Base-by-base conservation (phyloP, 2,797 vertebrate genomes). In the Malurus leucopterus region DNA sequence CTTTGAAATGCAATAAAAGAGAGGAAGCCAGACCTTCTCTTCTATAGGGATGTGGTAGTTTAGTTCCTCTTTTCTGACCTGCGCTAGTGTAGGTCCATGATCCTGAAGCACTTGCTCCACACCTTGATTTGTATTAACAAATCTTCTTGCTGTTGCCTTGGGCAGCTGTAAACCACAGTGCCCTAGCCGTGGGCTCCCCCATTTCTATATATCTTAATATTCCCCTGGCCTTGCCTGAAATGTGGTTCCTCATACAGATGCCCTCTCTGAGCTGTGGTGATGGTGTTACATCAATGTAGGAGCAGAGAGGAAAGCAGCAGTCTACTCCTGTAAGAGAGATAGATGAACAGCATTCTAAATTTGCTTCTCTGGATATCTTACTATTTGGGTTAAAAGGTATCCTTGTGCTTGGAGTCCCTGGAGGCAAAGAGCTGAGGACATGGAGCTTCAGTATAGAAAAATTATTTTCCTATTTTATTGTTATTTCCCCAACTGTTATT, bases 381-480 rank as follows among this genome's bases (percentile, higher is more conserved):
- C 24, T 51, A 49, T 32, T 51, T 86, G 82, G 23, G 34, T 84
- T 58, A 81, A 86, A 92, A 78, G 38, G 14, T 34, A 59, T 73
- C 40, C 40, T 57, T 88, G 64, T 70, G 44, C 54, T 36, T 61
- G 57, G 69, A 85, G 58, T 62, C 71, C 84, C 89, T 88, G 64
- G 20, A 89, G 88, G 62, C 87, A 88, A 63, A 76, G 79, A 73
- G 15, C 67, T 75, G 55, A 6, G 9, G 65, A 77, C 3, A 6
- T 50, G 57, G n/a, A 79, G 36, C 29, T 91, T 74, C 3, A 8
- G 30, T 84, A 43, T 16, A 84, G 67, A 84, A 71, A 92, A 92
- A 93, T 62, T 15, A 65, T 77, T 85, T 86, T 75, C 50, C 15
- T 46, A 24, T 90, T 95, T 95, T 92, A 90, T 69, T 93, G 69